These are phyloP conservation scores for Syrphus vitripennis DNA, from an alignment of 2,888 invertebrate species.

Conservation along the genomic window DNA sequence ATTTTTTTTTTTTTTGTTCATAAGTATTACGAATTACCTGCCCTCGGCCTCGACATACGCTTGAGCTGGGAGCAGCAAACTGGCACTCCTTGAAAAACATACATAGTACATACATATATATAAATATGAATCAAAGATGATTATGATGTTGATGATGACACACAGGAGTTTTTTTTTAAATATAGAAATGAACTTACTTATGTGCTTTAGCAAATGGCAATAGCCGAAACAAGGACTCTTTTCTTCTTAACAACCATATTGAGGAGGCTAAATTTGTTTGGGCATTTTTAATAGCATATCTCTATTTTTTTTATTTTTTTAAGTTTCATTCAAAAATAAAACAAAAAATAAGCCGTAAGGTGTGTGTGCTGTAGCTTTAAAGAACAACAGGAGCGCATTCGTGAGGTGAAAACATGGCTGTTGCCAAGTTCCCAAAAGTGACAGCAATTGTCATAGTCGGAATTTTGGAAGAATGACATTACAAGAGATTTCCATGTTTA, in stretches of 20 bases:
- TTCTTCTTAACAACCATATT: constrained; percentile 39
- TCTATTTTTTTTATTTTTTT: constrained; percentile 25
- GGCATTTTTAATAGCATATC: constrained; percentile 70
- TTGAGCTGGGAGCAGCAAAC: constrained; percentile 15
- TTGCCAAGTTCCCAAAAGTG: no score
- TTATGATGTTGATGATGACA: background rate
- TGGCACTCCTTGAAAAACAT: background rate
- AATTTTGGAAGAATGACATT: no score
- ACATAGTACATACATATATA: background rate
- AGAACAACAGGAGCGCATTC: background rate
- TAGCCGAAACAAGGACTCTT: constrained; percentile 60
- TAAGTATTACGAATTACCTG: constrained; percentile 32
- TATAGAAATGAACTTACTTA: constrained; percentile 29
- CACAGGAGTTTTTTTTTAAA: background rate
- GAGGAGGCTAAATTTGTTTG: constrained; percentile 50
- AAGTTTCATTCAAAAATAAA: background rate
- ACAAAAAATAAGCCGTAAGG: background rate
- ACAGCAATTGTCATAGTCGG: no score
- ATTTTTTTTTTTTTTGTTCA: background rate
- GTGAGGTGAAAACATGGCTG: background rate
- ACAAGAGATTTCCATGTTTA: no score
- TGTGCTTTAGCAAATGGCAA: constrained; percentile 55
- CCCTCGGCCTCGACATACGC: background rate
- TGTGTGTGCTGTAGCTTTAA: background rate
- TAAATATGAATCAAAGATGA: background rate